A percentile compares a stretch with the other conserved stretches of the same genome.
phyloP scores from a whole-genome alignment of 1,140 invertebrate species.

The Drosophila dunni region DNA sequence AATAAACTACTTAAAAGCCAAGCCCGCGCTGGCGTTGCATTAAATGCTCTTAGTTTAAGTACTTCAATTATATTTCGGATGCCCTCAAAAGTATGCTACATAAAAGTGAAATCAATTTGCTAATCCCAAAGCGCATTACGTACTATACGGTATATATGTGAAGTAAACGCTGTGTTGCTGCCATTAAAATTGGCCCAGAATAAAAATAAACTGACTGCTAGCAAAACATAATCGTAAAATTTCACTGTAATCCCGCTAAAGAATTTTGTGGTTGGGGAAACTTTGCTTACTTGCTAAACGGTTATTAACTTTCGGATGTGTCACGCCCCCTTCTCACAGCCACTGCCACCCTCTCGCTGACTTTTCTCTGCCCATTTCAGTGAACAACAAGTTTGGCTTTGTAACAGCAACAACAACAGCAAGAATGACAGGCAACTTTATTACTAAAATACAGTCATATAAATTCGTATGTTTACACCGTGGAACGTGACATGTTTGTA shows the following conservation, averaged over 20 bases:
- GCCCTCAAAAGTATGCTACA: slow-evolving; percentile 3
- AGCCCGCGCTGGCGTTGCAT: too few relatives aligned
- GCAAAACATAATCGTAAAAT: slow-evolving; percentile 55
- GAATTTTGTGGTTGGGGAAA: slow-evolving; percentile 39
- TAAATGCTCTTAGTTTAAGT: not conserved
- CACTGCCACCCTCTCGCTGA: not conserved
- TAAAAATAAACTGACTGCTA: slow-evolving; percentile 43
- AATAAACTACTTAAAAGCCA: too few relatives aligned
- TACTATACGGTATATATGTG: not conserved
- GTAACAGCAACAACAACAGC: slow-evolving; percentile 36
- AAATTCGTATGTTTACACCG: slow-evolving; percentile 72
- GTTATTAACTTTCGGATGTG: slow-evolving; percentile 79
- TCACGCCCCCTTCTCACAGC: slow-evolving; percentile 13
- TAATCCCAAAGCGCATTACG: slow-evolving; percentile 43
- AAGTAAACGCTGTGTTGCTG: not conserved
- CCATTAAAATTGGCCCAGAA: slow-evolving; percentile 8
- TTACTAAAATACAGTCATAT: slow-evolving; percentile 74
- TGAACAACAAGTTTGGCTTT: slow-evolving; percentile 20
- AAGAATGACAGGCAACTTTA: slow-evolving; percentile 64
- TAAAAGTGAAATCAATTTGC: slow-evolving; percentile 53
- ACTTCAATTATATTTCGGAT: not conserved
- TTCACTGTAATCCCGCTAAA: slow-evolving; percentile 38
- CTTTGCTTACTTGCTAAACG: slow-evolving; percentile 70
- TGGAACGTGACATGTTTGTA: slow-evolving; percentile 31
- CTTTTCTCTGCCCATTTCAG: not conserved